phyloP scores from a whole-genome alignment of 2,888 invertebrate species.

The Drosophila siamana region DNA sequence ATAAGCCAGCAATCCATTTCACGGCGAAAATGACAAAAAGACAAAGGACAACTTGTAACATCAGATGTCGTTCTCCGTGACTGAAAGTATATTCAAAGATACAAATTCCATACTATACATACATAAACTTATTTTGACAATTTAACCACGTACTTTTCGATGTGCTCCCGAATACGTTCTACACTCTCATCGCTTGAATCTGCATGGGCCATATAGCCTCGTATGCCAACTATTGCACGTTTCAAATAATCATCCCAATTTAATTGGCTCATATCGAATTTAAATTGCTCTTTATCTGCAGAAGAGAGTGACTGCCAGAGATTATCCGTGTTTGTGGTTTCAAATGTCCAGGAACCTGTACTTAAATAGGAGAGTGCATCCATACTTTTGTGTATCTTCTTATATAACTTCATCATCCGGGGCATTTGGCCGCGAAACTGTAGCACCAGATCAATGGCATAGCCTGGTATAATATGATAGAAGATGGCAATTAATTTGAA shows the following conservation, averaged over 20 bases:
- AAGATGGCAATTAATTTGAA: conserved; percentile 86
- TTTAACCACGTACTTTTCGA: conserved; percentile 86
- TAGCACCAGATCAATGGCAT: conserved; percentile 86
- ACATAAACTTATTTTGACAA: background rate
- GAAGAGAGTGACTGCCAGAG: conserved; percentile 85
- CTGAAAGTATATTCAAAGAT: too few relatives aligned
- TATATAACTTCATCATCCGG: conserved; percentile 90
- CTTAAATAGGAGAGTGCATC: conserved; percentile 91
- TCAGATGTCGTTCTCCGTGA: background rate
- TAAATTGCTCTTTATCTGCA: conserved; percentile 87
- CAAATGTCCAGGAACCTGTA: conserved; percentile 90
- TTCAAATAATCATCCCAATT: conserved; percentile 87
- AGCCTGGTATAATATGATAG: conserved; percentile 89
- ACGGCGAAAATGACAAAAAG: background rate
- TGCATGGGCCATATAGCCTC: conserved; percentile 92
- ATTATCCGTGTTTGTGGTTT: conserved; percentile 87
- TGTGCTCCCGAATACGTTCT: conserved; percentile 87
- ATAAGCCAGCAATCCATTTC: background rate
- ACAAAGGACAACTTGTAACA: background rate
- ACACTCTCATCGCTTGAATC: conserved; percentile 87
- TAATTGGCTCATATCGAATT: conserved; percentile 90
- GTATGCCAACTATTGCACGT: conserved; percentile 90
- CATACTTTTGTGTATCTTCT: conserved; percentile 92
- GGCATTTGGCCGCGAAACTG: conserved; percentile 64
- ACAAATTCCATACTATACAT: conserved; percentile 4